Evolutionary conservation across 2,113 vertebrate species (phyloP).

Genomic region (Pimephales promelas): DNA sequence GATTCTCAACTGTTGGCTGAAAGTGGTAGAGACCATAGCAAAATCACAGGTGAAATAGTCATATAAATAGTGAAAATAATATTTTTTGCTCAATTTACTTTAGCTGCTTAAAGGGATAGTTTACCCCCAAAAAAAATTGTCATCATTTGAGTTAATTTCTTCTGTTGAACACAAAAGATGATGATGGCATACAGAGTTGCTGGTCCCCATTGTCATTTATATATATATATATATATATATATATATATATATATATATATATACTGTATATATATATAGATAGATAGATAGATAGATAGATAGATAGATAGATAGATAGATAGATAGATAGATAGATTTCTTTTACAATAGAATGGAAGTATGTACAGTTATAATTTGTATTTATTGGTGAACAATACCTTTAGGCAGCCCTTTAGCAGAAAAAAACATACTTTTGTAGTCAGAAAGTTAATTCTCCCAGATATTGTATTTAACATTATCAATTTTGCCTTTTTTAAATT

Average conservation of each 20-base stretch:
- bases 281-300: too few species aligned
- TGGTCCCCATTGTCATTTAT: too few species aligned
- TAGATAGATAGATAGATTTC: too few species aligned
- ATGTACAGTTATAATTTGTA: background rate
- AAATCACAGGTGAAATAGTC: background rate
- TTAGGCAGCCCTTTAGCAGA: background rate
- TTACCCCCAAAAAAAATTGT: background rate
- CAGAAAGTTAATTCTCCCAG: background rate
- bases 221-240: background rate
- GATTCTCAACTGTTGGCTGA: constrained; percentile 6
- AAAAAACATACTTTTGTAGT: background rate
- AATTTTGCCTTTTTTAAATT: background rate
- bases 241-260: too few species aligned
- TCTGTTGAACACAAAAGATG: too few species aligned
- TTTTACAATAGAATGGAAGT: too few species aligned
- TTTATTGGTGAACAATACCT: background rate
- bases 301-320: too few species aligned
- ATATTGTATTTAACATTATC: background rate
- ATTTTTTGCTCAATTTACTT: background rate
- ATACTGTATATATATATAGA: too few species aligned
- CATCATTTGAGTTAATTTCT: background rate
- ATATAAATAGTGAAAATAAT: too few species aligned
- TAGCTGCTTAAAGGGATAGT: background rate
- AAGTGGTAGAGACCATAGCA: background rate
- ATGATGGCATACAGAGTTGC: too few species aligned